Conservation (phyloP, 2,888 invertebrate genomes). For the Caenorhabditis panamensis region DNA sequence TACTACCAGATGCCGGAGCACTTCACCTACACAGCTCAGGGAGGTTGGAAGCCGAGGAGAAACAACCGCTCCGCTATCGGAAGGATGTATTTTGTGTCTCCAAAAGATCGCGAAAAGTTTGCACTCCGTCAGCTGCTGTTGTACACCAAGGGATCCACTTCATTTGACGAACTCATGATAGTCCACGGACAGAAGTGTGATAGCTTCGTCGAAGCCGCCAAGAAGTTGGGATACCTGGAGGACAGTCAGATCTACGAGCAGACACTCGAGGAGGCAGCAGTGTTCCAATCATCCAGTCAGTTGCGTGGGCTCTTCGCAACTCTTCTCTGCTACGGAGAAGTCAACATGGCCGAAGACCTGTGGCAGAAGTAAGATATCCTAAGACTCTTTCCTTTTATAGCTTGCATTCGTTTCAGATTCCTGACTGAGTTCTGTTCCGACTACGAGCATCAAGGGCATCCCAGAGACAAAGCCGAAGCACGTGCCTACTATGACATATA, state of each 20-base stretch:
- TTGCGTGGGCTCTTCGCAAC: slow-evolving; percentile 41
- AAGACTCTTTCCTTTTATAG: background rate
- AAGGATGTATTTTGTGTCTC: slow-evolving; percentile 46
- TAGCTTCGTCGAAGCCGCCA: slow-evolving; percentile 49
- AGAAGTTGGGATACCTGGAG: slow-evolving; percentile 23
- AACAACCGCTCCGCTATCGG: slow-evolving; percentile 9
- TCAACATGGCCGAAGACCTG: slow-evolving; percentile 6
- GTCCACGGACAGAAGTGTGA: slow-evolving; percentile 12
- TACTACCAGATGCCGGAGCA: slow-evolving; percentile 49
- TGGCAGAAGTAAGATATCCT: slow-evolving; percentile 14
- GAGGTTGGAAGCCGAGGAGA: slow-evolving; percentile 17
- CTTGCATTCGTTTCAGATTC: slow-evolving; percentile 1
- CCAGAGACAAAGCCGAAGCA: background rate
- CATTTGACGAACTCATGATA: slow-evolving; percentile 36
- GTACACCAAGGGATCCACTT: slow-evolving; percentile 18
- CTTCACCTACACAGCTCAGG: slow-evolving; percentile 11
- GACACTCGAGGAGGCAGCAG: slow-evolving; percentile 38
- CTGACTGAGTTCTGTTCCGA: background rate
- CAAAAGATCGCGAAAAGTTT: slow-evolving; percentile 41
- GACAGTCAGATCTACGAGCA: slow-evolving; percentile 22
- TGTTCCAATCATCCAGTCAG: slow-evolving; percentile 12
- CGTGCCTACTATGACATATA: slow-evolving; percentile 32
- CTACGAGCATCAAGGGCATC: background rate
- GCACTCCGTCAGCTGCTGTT: slow-evolving; percentile 36
- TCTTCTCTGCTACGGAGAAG: slow-evolving; percentile 19